Evolutionary conservation across 1,140 invertebrate genomes (phyloP).

Genomic region (Meloidogyne chitwoodi): DNA sequence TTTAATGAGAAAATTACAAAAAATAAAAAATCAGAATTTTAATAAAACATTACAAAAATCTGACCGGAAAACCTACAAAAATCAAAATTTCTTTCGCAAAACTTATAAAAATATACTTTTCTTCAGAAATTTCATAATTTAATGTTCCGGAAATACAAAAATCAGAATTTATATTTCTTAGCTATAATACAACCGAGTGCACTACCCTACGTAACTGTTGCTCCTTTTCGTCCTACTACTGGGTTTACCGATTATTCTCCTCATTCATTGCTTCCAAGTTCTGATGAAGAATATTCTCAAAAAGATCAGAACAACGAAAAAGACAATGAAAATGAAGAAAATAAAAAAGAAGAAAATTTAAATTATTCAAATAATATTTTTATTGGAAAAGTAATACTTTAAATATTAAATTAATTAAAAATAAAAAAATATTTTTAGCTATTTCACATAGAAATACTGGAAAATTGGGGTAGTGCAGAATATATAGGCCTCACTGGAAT

Average conservation of each 20-base stretch:
- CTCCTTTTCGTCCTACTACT: background rate
- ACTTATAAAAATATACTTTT: no score
- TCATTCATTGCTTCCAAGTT: background rate
- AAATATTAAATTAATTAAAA: slow-evolving; percentile 8
- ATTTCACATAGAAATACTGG: slow-evolving; percentile 62
- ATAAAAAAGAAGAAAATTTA: slow-evolving; percentile 2
- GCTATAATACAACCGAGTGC: background rate
- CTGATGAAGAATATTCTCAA: background rate
- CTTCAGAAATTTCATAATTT: no score
- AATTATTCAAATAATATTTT: background rate
- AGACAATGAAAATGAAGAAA: background rate
- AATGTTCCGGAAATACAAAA: no score
- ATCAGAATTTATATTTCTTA: background rate
- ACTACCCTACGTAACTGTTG: background rate
- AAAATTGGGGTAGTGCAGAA: slow-evolving; percentile 63
- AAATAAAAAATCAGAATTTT: background rate
- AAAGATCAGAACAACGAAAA: background rate
- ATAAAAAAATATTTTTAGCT: slow-evolving; percentile 40
- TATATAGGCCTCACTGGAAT: slow-evolving; percentile 63
- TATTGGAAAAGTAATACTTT: background rate
- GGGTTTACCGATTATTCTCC: background rate
- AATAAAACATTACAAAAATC: background rate
- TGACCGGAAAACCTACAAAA: no score
- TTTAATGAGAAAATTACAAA: background rate
- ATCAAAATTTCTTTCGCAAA: background rate